Conservation (phyloP, 2,888 invertebrate genomes). For the Sarcophaga carnaria region DNA sequence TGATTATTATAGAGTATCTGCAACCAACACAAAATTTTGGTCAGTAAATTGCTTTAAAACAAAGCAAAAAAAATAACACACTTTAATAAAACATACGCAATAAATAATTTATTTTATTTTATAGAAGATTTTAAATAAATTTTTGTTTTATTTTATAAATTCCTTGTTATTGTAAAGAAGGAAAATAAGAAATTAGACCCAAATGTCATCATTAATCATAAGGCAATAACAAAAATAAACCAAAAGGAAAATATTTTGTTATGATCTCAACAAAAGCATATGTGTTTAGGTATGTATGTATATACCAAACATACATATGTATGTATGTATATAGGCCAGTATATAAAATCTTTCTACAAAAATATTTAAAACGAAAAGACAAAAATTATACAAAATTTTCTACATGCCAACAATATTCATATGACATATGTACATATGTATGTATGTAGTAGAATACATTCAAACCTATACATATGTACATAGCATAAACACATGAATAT, state of each 20-base stretch:
- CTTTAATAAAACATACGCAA: too few species aligned
- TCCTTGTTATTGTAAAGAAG: neutral
- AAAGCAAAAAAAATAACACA: too few species aligned
- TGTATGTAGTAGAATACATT: too few species aligned
- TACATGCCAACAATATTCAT: neutral
- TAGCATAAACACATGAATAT: too few species aligned
- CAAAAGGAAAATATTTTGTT: neutral
- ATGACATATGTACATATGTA: too few species aligned
- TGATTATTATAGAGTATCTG: slow-evolving; percentile 19
- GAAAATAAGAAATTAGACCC: slow-evolving; percentile 28
- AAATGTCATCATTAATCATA: slow-evolving; percentile 65
- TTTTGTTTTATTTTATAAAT: neutral
- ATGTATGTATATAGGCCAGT: neutral
- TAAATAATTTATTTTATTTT: too few species aligned
- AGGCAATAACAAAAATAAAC: neutral
- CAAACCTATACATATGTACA: too few species aligned
- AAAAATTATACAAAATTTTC: neutral
- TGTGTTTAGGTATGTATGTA: too few species aligned
- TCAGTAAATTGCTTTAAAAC: too few species aligned
- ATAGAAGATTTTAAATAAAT: neutral
- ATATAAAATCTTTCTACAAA: neutral
- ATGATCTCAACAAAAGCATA: too few species aligned
- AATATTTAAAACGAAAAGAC: neutral
- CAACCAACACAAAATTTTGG: too few species aligned
- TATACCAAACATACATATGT: too few species aligned